Base-by-base conservation (phyloP, 2,113 vertebrate species). In the Orcinus orca region DNA sequence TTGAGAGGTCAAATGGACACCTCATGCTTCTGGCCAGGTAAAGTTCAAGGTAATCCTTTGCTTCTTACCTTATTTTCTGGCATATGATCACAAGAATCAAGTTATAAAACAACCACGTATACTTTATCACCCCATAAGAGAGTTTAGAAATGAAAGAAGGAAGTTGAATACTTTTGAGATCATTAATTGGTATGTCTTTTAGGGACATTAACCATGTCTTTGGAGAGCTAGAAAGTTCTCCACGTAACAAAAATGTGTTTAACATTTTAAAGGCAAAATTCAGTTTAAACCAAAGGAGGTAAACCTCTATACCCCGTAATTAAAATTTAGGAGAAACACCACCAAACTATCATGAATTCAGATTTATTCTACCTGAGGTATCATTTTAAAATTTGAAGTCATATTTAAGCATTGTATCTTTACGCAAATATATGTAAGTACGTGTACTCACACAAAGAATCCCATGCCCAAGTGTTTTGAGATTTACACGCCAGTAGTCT, bases 251-350 rank as follows among this genome's bases (percentile, higher is more conserved):
- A 86, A 82, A 50, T 82, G 67, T 29, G 9, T 84, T 87, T 94
- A 81, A 86, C 62, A 77, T 93, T 93, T 95, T 83, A 80, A 97
- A 62, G 38, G 8, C 9, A 88, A 74, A 74, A 50, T 74, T 18
- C 23, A 80, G 5, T 63, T 81, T 76, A 85, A 82, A 44, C 44
- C 82, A 88, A 90, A 84, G 36, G 76, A 88, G 38, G 12, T 38
- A 65, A 88, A 77, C 3, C 11, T 11, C 23, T 88, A 4, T 84
- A 26, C 15, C 70, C 60, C 3, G 33, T 55, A 92, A 90, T 93
- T 70, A n/a, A 92, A 97, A 92, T 95, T 73, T 60, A 87, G 33
- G 23, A 70, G 82, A 91, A 95, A 23, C 41, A 79, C 8, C 7
- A 36, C 38, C 29, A 73, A 79, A 29, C 3, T 71, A 3, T 65